Conservation (phyloP, 2,797 vertebrate genomes). For the Sebastes oblongus region DNA sequence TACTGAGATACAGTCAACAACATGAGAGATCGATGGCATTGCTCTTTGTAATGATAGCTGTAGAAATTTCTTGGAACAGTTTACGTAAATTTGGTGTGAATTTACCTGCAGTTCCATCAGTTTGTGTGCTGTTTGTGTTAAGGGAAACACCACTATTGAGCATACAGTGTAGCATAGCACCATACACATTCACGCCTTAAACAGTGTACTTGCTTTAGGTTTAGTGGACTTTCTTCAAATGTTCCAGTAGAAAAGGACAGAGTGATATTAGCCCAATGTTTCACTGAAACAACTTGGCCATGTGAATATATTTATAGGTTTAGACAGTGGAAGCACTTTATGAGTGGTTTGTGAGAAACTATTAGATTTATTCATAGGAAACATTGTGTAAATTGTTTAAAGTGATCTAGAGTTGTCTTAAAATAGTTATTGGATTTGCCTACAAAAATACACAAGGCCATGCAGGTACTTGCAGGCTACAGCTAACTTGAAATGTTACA, state of each 20-base stretch:
- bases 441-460: conserved; percentile 43
- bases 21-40: conserved; percentile 47
- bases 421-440: conserved; percentile 42
- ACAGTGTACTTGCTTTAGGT: conserved; percentile 78
- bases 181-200: conserved; percentile 85
- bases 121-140: conserved; percentile 58
- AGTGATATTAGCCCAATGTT: conserved; percentile 38
- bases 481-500: conserved; percentile 32
- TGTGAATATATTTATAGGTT: conserved; percentile 61
- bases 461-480: conserved; percentile 49
- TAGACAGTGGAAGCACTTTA: conserved; percentile 76
- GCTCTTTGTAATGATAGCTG: conserved; percentile 54
- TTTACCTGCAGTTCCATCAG: conserved; percentile 63
- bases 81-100: conserved; percentile 60
- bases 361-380: conserved; percentile 57
- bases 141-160: conserved; percentile 79
- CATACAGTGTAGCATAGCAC: conserved; percentile 85
- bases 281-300: conserved; percentile 41
- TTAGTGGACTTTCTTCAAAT: conserved; percentile 70
- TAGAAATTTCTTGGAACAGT: conserved; percentile 50
- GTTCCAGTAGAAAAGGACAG: conserved; percentile 66
- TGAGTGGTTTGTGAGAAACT: conserved; percentile 63
- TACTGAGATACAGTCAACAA: conserved; percentile 59
- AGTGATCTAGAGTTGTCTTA: conserved; percentile 64
- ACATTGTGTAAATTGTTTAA: conserved; percentile 53